These are phyloP conservation scores for Hermatobates lingyangjiaoensis DNA, from an alignment of 1,140 invertebrate species.

Conservation along the genomic window DNA sequence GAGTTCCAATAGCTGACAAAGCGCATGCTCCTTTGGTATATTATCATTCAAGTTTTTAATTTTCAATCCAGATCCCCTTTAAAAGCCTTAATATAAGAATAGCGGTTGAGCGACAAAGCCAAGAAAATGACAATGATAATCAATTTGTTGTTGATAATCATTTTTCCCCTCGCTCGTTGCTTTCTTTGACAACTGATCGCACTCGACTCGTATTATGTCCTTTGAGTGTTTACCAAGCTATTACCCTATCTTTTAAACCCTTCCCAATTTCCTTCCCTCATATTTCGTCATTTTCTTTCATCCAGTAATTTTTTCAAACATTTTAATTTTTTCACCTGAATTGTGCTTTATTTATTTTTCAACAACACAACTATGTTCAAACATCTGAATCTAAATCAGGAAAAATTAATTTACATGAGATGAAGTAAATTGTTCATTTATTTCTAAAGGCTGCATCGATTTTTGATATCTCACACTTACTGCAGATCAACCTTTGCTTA, in stretches of 20 bases:
- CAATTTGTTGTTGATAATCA: constrained; percentile 12
- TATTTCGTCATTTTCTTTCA: not conserved
- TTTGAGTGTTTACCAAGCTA: constrained; percentile 9
- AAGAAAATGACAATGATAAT: constrained; percentile 13
- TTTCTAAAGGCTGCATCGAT: no score
- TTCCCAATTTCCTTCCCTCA: not conserved
- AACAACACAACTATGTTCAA: no score
- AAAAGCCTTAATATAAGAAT: constrained; percentile 11
- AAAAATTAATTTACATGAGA: no score
- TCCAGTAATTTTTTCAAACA: not conserved
- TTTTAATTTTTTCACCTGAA: not conserved
- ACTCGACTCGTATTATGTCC: constrained; percentile 11
- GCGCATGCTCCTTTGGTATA: no score
- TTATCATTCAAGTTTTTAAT: constrained; percentile 10
- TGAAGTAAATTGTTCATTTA: no score
- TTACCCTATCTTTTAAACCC: constrained; percentile 9
- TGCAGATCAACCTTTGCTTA: no score
- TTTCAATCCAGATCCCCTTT: constrained; percentile 6
- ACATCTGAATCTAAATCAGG: no score
- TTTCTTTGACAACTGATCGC: constrained; percentile 13
- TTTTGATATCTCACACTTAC: no score
- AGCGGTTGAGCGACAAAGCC: constrained; percentile 10
- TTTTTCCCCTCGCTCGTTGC: constrained; percentile 4
- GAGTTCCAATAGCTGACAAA: no score
- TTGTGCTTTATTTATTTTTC: no score